Base-by-base conservation (phyloP, 2,888 invertebrate species). In the Tiliacea citrago region DNA sequence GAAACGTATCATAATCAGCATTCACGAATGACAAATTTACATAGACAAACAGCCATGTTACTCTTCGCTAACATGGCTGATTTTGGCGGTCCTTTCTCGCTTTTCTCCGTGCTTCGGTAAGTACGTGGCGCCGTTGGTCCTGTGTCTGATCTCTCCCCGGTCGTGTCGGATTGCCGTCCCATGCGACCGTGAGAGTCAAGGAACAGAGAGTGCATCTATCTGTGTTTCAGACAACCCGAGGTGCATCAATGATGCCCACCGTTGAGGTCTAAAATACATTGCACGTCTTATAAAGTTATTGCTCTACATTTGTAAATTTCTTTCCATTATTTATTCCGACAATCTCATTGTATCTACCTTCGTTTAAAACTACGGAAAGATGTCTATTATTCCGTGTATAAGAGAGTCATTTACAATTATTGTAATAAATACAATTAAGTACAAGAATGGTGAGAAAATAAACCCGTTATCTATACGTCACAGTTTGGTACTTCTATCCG, bases 391-490 rank as follows among this genome's bases (percentile, higher is more conserved):
- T 66, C 65, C 78, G 66, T 57, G 51, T 62, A 13, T 24, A 66
- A 45, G 61, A 51, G 35, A 61, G 24, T 39, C 55, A 61, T 77
- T 65, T 21, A n/a, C 45, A 63, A 24, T 60, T 8, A 47, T 29
- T 21, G n/a, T 21, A 18, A 6, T 7, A 39, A 39, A 7, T 57
- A 68, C 29, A 57, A 55, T 55, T 47, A 71, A 13, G 47, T 71
- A 61, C 5, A 55, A 47, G 18, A 72, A 57, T 57, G 10, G 55
- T 77, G 60, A 21, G 71, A 71, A 55, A 42, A 55, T 45, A 66
- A 72, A 77, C 72, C 42, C n/a, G 78, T 78, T 66, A 0, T 51
- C 0, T 39, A 6, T 18, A 24, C 75, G 18, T 18, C 8, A n/a
- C 21, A 13, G 7, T 47, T 10, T 42, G n/a, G 39, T 67, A 7